phyloP scores from a whole-genome alignment of 2,113 vertebrate genomes.

The Sula dactylatra region DNA sequence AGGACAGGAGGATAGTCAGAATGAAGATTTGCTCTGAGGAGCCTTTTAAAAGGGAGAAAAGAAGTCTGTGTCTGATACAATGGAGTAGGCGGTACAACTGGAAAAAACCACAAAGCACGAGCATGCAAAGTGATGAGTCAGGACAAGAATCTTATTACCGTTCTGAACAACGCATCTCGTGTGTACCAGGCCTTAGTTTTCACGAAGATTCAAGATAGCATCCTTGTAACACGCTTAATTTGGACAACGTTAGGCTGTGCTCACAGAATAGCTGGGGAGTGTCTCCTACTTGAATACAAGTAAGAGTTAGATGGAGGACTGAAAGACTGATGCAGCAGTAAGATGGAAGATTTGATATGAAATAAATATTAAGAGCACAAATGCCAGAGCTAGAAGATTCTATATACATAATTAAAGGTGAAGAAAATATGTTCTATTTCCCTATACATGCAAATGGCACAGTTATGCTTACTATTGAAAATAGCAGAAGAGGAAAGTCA shows the following conservation, averaged over 20 bases:
- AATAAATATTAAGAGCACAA: background rate
- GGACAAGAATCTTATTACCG: background rate
- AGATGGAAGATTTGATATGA: constrained; percentile 37
- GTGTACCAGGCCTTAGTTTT: background rate
- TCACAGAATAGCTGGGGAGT: background rate
- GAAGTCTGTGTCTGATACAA: background rate
- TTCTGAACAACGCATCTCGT: background rate
- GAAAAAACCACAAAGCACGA: background rate
- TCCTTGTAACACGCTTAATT: background rate
- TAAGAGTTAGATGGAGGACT: background rate
- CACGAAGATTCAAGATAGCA: background rate
- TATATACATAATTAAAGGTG: constrained; percentile 11
- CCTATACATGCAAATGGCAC: background rate
- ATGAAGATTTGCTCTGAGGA: background rate
- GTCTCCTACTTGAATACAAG: background rate
- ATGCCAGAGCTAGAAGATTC: constrained; percentile 10
- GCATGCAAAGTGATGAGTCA: background rate
- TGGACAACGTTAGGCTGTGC: background rate
- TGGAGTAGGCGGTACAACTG: background rate
- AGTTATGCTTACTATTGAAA: background rate
- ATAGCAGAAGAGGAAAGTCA: constrained; percentile 6
- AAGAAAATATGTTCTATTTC: constrained; percentile 32
- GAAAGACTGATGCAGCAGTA: background rate
- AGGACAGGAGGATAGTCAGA: background rate
- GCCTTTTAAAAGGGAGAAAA: background rate